phyloP scores from a whole-genome alignment of 2,113 vertebrate species.

The Elephas maximus region DNA sequence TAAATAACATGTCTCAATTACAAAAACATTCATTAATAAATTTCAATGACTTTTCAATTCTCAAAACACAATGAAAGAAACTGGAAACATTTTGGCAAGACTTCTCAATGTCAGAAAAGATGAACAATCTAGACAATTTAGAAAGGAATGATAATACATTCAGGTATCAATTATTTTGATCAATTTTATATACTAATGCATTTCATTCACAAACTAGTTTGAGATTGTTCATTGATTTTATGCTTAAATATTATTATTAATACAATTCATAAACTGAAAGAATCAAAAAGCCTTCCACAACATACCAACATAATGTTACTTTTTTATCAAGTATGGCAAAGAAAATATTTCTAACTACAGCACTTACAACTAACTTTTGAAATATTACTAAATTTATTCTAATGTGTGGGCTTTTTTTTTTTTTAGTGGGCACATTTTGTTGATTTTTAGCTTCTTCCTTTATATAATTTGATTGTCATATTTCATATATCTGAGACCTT shows the following conservation, averaged over 20 bases:
- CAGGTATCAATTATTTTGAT: neutral
- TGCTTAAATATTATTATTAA: neutral
- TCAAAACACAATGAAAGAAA: neutral
- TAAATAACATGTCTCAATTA: neutral
- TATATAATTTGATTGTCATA: neutral
- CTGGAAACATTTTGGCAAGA: neutral
- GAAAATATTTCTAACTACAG: neutral
- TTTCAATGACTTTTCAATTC: neutral
- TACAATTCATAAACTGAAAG: neutral
- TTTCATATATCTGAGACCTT: neutral
- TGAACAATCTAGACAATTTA: neutral
- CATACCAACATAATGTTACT: neutral
- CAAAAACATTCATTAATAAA: neutral
- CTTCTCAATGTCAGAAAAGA: neutral
- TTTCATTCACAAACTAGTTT: neutral
- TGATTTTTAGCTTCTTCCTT: neutral
- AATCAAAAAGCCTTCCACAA: neutral
- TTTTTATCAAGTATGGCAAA: neutral
- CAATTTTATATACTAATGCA: neutral
- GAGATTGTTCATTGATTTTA: neutral
- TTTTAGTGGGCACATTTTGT: neutral
- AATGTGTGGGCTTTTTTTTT: neutral
- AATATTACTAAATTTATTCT: conserved; percentile 3
- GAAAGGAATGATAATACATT: neutral
- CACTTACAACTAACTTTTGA: neutral